phyloP scores from a whole-genome alignment of 2,113 vertebrate species.

The Chionis minor region DNA sequence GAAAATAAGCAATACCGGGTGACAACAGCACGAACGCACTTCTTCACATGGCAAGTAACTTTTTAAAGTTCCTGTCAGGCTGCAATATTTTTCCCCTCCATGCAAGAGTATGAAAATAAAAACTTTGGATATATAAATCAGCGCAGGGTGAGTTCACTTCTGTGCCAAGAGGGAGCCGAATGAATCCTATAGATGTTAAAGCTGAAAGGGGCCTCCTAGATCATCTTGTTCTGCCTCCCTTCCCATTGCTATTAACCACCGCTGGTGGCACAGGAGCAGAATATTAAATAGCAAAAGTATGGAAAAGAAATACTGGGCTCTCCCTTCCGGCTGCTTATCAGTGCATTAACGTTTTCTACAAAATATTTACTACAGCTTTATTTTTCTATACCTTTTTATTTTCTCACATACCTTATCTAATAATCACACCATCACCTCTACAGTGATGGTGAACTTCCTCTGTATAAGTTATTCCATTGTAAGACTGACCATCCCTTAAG shows the following conservation, averaged over 20 bases:
- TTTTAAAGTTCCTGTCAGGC: not conserved
- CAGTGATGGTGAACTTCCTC: not conserved
- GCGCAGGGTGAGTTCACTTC: not conserved
- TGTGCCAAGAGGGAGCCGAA: not conserved
- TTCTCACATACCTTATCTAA: not conserved
- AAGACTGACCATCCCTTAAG: not conserved
- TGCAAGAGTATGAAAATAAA: constrained; percentile 48
- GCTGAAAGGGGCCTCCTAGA: constrained; percentile 13
- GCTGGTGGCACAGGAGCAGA: not conserved
- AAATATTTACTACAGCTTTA: not conserved
- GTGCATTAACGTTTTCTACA: not conserved
- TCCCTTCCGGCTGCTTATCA: not conserved
- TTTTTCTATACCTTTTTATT: not conserved
- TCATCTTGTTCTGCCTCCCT: constrained; percentile 27
- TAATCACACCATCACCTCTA: not conserved
- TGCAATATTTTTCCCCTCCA: constrained; percentile 22
- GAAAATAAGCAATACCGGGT: constrained; percentile 20
- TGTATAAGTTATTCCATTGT: not conserved
- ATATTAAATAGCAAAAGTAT: not conserved
- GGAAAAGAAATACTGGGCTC: not conserved
- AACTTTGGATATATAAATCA: constrained; percentile 36
- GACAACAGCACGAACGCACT: constrained; percentile 1
- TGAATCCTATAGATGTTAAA: constrained; percentile 17
- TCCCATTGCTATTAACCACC: constrained; percentile 20
- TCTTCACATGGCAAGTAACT: constrained; percentile 3